Percentiles rank a stretch among this genome's conserved stretches.
phyloP scores from a whole-genome alignment of 2,113 vertebrate genomes.

The Erinaceus europaeus region DNA sequence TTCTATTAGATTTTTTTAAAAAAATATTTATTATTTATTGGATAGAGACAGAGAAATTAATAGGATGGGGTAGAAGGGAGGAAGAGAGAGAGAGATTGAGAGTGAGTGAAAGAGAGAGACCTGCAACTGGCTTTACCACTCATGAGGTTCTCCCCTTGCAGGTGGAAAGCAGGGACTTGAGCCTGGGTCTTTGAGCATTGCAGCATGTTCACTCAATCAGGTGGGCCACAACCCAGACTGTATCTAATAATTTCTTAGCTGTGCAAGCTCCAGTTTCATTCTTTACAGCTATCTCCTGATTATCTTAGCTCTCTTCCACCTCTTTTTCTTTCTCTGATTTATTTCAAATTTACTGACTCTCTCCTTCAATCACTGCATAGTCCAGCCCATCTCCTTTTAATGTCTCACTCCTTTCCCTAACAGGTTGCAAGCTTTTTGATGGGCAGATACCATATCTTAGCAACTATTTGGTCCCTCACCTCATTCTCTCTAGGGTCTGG shows the following conservation, averaged over 20 bases:
- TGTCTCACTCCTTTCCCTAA: constrained; percentile 14
- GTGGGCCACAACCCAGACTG: not conserved
- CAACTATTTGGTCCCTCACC: constrained; percentile 6
- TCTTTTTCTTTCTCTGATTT: not conserved
- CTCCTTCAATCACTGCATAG: not conserved
- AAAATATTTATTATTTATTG: too few relatives aligned
- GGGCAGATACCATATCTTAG: constrained; percentile 3
- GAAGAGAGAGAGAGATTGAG: too few relatives aligned
- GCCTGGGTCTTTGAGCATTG: too few relatives aligned
- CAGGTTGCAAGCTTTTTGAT: not conserved
- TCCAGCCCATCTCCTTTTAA: not conserved
- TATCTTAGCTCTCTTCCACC: not conserved
- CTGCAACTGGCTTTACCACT: too few relatives aligned
- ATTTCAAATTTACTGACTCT: not conserved
- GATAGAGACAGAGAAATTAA: too few relatives aligned
- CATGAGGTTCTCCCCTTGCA: too few relatives aligned
- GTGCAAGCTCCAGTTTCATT: not conserved
- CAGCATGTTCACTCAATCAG: too few relatives aligned
- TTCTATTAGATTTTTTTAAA: too few relatives aligned
- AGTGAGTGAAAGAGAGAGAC: too few relatives aligned
- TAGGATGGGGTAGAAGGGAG: too few relatives aligned
- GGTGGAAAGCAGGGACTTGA: too few relatives aligned
- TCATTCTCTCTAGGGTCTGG: not conserved
- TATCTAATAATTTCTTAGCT: not conserved
- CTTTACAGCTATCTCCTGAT: not conserved